These are phyloP conservation scores for Boleophthalmus pectinirostris DNA, from an alignment of 2,113 vertebrate species.

Conservation along the genomic window DNA sequence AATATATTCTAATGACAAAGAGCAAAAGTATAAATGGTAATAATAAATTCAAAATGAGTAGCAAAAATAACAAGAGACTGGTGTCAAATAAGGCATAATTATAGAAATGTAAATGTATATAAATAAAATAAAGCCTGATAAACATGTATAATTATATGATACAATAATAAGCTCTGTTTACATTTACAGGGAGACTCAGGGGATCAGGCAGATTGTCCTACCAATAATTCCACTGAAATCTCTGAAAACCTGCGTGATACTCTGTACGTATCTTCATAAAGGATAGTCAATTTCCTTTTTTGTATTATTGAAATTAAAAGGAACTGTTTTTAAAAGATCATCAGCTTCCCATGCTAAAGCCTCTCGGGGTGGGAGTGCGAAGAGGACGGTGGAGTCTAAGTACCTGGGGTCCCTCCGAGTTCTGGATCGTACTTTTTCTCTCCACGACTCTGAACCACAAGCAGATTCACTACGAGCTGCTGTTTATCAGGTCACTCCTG, in stretches of 20 bases:
- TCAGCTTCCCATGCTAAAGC: slow-evolving; percentile 43
- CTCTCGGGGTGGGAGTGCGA: slow-evolving; percentile 45
- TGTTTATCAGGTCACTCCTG: slow-evolving; percentile 86
- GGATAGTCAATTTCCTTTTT: not conserved
- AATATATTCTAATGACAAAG: too few species aligned
- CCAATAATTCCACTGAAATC: slow-evolving; percentile 6
- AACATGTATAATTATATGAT: too few species aligned
- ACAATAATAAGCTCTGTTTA: too few species aligned
- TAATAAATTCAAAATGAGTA: too few species aligned
- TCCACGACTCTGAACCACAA: slow-evolving; percentile 72
- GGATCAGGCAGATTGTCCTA: slow-evolving; percentile 24
- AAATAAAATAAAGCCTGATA: too few species aligned
- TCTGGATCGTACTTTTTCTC: slow-evolving; percentile 77
- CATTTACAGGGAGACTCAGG: too few species aligned
- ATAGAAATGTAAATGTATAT: too few species aligned
- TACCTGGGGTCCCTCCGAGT: slow-evolving; percentile 86
- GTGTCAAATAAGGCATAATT: too few species aligned
- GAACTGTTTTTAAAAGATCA: slow-evolving; percentile 36
- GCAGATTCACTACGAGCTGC: slow-evolving; percentile 83
- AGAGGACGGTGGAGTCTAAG: slow-evolving; percentile 76
- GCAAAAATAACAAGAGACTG: too few species aligned
- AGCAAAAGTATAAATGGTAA: too few species aligned
- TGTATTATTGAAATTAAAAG: not conserved
- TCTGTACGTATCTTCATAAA: slow-evolving; percentile 52
- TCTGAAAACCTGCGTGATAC: slow-evolving; percentile 40